Conservation (phyloP, 2,797 vertebrate genomes). For the Neosilurus hyrtlii region DNA sequence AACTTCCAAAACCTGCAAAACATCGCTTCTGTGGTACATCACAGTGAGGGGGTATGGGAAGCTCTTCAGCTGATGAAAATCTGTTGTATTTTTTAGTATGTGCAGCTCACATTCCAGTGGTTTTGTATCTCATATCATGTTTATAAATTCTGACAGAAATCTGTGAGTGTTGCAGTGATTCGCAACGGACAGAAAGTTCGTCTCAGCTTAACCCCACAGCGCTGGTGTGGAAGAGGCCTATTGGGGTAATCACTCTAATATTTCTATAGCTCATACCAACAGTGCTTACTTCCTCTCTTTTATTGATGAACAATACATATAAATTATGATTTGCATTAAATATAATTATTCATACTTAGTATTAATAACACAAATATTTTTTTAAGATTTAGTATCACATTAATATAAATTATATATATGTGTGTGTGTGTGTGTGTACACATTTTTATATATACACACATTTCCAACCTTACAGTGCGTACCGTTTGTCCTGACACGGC, state of each 20-base stretch:
- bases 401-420: no score
- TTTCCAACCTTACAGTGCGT: no score
- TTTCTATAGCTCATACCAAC: background rate
- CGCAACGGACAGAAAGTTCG: constrained; percentile 77
- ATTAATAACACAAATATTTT: no score
- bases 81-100: background rate
- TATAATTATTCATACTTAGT: background rate
- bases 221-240: constrained; percentile 90
- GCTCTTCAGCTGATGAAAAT: background rate
- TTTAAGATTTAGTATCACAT: no score
- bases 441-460: no score
- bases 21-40: constrained; percentile 87
- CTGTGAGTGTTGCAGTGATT: constrained; percentile 80
- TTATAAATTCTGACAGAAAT: constrained; percentile 71
- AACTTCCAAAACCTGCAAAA: constrained; percentile 94
- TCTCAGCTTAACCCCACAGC: constrained; percentile 83
- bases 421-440: no score
- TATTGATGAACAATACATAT: background rate
- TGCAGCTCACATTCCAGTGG: background rate
- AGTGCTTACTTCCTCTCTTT: background rate
- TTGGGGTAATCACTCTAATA: constrained; percentile 77
- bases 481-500: no score
- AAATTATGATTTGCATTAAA: background rate
- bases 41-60: constrained; percentile 85
- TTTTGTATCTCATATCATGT: background rate